Evolutionary conservation across 1,140 invertebrate species (phyloP), one percentile per base, ranked within the genome.

Genomic region (Calosoma granatense): DNA sequence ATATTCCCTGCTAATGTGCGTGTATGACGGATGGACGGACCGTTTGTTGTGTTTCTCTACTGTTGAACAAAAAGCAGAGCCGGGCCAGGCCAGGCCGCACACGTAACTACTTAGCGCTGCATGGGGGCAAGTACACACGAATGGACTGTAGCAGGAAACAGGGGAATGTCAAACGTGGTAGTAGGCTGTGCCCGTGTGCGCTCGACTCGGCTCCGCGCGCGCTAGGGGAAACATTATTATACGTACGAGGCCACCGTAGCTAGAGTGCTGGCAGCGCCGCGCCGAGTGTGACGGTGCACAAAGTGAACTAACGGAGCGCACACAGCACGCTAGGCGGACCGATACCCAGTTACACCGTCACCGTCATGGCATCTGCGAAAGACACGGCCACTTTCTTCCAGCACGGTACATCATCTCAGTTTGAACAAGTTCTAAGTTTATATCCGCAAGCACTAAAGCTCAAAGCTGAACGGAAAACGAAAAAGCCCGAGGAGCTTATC

Each of bases 401-500:
- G 72, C 84, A 88, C 77, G 91, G 88, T 67, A 88, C 87, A 71
- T 81, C 86, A 64, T 80, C 78, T 74, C 89, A 92, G 74, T 94
- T 91, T 76, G 85, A 90, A 70, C 86, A 88, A 76, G 88, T 92
- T 66, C 81, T 90, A 64, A 87, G 88, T 76, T 77, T 93, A 65
- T 94, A 94, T 75, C 88, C 90, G 60, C 83, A 92, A 76, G 91
- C 89, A 59, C 77, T 94, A 51, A 81, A 83, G 72, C 74, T 92
- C 62, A 93, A 93, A 76, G 90, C 91, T 54, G 87, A 91, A 74
- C 81, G 80, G 69, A 90, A 88, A 71, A 86, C 81, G 66, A 94
- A 93, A 79, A 93, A 90, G 76, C 89, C 90, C 51, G 90, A 93
- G 73, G 91, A 94, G 76, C 81, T 94, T 63, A 87, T 94, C 73